Conservation (phyloP, 2,888 invertebrate species). For the Sialis lutaria region DNA sequence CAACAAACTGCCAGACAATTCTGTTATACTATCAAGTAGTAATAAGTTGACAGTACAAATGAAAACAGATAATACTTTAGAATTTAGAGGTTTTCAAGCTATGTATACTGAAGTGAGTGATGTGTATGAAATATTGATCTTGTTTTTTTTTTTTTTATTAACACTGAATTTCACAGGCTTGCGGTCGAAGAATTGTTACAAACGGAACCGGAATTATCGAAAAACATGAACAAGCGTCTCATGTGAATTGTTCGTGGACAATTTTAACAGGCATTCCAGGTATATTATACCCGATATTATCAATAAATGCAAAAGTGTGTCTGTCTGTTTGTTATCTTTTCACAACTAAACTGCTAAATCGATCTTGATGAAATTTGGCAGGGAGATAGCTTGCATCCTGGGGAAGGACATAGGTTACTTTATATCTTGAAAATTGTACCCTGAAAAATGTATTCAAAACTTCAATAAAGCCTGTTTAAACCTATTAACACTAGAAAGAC, state of each 20-base stretch:
- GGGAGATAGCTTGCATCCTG: too few species aligned
- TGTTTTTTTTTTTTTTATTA: conserved; percentile 3
- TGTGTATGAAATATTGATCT: not conserved
- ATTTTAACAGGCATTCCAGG: conserved; percentile 35
- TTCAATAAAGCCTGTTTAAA: too few species aligned
- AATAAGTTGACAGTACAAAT: conserved; percentile 50
- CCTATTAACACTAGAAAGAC: too few species aligned
- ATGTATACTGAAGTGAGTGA: conserved; percentile 35
- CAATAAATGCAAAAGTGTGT: too few species aligned
- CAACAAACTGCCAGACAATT: conserved; percentile 24
- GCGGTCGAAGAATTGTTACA: conserved; percentile 49
- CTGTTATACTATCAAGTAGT: conserved; percentile 33
- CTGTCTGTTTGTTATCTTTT: too few species aligned
- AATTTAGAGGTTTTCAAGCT: conserved; percentile 64
- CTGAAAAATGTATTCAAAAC: too few species aligned
- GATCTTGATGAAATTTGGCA: too few species aligned
- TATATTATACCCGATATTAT: too few species aligned
- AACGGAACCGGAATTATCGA: conserved; percentile 33
- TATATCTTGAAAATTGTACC: too few species aligned
- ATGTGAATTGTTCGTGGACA: conserved; percentile 48
- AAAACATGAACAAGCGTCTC: conserved; percentile 21
- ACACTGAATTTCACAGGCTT: conserved; percentile 28
- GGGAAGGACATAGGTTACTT: too few species aligned
- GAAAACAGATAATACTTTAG: conserved; percentile 33
- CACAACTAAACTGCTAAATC: too few species aligned